A percentile compares a stretch with the other conserved stretches of the same genome.
Conservation (phyloP, 2,797 vertebrate species). For the Botia almorhae region DNA sequence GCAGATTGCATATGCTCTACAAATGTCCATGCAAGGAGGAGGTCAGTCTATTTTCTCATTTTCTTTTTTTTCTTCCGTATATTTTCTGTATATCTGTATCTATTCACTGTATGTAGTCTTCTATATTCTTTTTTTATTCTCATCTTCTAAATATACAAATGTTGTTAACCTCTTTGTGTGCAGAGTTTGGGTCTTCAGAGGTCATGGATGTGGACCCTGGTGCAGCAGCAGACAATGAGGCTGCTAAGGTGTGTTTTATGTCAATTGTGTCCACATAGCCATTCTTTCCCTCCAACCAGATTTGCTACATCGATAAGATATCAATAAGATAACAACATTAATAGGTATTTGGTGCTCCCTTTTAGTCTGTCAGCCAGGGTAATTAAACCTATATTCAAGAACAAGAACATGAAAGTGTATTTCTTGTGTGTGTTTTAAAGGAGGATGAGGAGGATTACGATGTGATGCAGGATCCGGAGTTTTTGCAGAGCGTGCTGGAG, state of each 20-base stretch:
- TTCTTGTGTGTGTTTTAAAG: conserved; percentile 37
- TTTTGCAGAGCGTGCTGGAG: conserved; percentile 95
- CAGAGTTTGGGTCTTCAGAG: conserved; percentile 70
- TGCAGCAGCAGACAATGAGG: conserved; percentile 68
- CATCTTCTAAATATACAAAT: not conserved
- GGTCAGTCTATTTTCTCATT: conserved; percentile 59
- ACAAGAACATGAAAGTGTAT: not conserved
- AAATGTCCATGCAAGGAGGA: conserved; percentile 90
- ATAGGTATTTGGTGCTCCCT: not conserved
- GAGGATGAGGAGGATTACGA: conserved; percentile 97
- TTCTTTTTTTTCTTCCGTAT: not conserved
- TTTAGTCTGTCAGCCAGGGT: not conserved
- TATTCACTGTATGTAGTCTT: no score
- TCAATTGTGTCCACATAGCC: not conserved
- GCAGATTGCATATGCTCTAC: conserved; percentile 98
- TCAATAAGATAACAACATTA: no score
- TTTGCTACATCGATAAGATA: not conserved
- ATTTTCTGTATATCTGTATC: not conserved
- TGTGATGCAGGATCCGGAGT: conserved; percentile 97
- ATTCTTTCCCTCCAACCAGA: not conserved
- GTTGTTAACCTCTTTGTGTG: not conserved
- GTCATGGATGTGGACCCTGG: conserved; percentile 69
- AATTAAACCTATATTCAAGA: no score
- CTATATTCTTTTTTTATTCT: not conserved
- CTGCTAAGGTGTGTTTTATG: conserved; percentile 66